These are phyloP conservation scores for Paratrypauchen microcephalus DNA, from an alignment of 2,797 vertebrate genomes.

Conservation along the genomic window DNA sequence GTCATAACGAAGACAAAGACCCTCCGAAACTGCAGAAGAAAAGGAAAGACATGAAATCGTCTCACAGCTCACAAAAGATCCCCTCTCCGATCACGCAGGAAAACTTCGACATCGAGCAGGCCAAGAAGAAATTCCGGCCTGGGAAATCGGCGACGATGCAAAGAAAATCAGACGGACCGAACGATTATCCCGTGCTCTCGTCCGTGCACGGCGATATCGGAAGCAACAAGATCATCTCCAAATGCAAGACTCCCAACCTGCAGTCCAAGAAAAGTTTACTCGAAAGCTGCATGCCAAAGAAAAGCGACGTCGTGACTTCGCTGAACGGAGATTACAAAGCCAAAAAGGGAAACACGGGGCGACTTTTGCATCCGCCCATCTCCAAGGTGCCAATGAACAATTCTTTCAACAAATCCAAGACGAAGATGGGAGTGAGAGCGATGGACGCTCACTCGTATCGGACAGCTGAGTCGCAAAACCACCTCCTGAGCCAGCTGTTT, in stretches of 20 bases:
- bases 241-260: conserved; percentile 72
- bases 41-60: conserved; percentile 81
- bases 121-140: conserved; percentile 81
- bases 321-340: conserved; percentile 80
- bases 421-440: conserved; percentile 77
- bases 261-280: conserved; percentile 78
- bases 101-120: conserved; percentile 81
- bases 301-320: conserved; percentile 72
- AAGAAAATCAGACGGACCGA: conserved; percentile 74
- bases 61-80: conserved; percentile 70
- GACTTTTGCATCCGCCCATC: conserved; percentile 77
- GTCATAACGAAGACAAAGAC: conserved; percentile 69
- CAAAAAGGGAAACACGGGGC: conserved; percentile 82
- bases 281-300: conserved; percentile 81
- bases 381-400: conserved; percentile 83
- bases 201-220: conserved; percentile 82
- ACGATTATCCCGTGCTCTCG: conserved; percentile 77
- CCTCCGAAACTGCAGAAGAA: conserved; percentile 78
- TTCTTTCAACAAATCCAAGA: conserved; percentile 78
- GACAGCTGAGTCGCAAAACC: conserved; percentile 94
- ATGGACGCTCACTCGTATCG: conserved; percentile 80
- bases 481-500: conserved; percentile 97
- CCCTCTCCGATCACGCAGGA: conserved; percentile 81
- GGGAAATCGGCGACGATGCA: conserved; percentile 74
- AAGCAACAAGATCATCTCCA: conserved; percentile 81